Evolutionary conservation across 2,888 invertebrate species (phyloP).

Genomic region (Torymus texanus): DNA sequence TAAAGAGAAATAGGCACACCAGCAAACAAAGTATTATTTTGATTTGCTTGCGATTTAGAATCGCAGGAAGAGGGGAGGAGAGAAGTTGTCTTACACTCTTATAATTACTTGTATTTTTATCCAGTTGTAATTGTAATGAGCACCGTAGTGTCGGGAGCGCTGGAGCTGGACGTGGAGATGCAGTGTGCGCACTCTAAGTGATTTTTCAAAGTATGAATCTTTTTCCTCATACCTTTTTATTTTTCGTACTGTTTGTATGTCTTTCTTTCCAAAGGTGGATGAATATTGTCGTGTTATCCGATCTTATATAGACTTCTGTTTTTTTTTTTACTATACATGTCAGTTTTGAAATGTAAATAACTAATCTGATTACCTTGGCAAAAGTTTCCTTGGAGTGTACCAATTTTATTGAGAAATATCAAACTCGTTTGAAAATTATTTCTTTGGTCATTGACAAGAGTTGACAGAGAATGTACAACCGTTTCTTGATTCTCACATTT

Average conservation of each 20-base stretch:
- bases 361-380: slow-evolving; percentile 31
- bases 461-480: no score
- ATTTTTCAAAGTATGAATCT: slow-evolving; percentile 28
- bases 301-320: slow-evolving; percentile 40
- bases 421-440: no score
- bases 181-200: slow-evolving; percentile 65
- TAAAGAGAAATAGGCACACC: slow-evolving; percentile 56
- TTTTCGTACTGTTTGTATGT: slow-evolving; percentile 39
- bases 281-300: slow-evolving; percentile 24
- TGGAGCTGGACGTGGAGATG: slow-evolving; percentile 73
- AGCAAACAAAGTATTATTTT: slow-evolving; percentile 32
- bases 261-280: slow-evolving; percentile 25
- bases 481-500: no score
- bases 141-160: slow-evolving; percentile 74
- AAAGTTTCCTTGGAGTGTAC: background rate
- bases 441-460: no score
- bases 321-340: slow-evolving; percentile 40
- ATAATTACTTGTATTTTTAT: slow-evolving; percentile 47
- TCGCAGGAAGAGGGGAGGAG: slow-evolving; percentile 45
- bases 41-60: slow-evolving; percentile 27
- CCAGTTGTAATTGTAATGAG: slow-evolving; percentile 56
- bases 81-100: slow-evolving; percentile 31
- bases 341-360: slow-evolving; percentile 47
- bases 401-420: background rate
- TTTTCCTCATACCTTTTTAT: slow-evolving; percentile 42